These are phyloP conservation scores for Drosophila kikkawai DNA, from an alignment of 1,140 invertebrate genomes.

Conservation along the genomic window DNA sequence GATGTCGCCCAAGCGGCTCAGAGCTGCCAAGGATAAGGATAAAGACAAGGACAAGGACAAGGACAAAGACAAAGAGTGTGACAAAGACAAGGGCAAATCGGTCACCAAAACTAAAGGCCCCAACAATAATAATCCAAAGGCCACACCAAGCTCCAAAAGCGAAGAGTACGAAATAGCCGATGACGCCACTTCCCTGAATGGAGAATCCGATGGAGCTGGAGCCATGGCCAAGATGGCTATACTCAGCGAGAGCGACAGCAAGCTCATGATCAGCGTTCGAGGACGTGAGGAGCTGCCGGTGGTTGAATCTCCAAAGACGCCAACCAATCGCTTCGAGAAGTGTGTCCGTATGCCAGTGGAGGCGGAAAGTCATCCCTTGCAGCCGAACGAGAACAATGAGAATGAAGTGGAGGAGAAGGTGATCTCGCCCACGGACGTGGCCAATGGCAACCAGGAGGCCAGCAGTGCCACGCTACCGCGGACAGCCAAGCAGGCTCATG, in stretches of 20 bases:
- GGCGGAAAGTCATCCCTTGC: slow-evolving; percentile 77
- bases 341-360: slow-evolving; percentile 75
- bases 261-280: slow-evolving; percentile 87
- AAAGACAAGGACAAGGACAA: slow-evolving; percentile 40
- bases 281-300: slow-evolving; percentile 90
- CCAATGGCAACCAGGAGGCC: slow-evolving; percentile 84
- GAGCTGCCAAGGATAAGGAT: slow-evolving; percentile 39
- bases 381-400: slow-evolving; percentile 60
- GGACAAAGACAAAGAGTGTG: slow-evolving; percentile 9
- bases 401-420: slow-evolving; percentile 17
- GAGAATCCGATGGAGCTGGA: slow-evolving; percentile 53
- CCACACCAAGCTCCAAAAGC: slow-evolving; percentile 10
- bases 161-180: slow-evolving; percentile 87
- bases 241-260: slow-evolving; percentile 84
- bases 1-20: slow-evolving; percentile 74
- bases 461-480: slow-evolving; percentile 71
- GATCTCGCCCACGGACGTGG: slow-evolving; percentile 57
- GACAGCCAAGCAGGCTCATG: slow-evolving; percentile 70
- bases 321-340: slow-evolving; percentile 58
- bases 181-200: slow-evolving; percentile 86
- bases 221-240: slow-evolving; percentile 79
- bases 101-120: slow-evolving; percentile 19
- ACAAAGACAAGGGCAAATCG: slow-evolving; percentile 28
- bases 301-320: slow-evolving; percentile 58
- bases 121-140: slow-evolving; percentile 40